Conservation (phyloP, 2,888 invertebrate genomes). For the Mactromeris polynyma region DNA sequence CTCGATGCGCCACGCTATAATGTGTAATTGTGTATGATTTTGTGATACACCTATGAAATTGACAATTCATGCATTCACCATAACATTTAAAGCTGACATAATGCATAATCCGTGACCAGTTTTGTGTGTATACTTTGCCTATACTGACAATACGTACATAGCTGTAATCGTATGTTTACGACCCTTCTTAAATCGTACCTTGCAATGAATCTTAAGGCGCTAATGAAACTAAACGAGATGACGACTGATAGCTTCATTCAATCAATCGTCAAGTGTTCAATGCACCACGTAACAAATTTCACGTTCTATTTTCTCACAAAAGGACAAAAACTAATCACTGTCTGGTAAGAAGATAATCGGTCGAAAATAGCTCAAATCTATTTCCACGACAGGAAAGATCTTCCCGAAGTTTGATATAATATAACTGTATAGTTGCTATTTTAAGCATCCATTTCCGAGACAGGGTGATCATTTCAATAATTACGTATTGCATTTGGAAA, state of each 20-base stretch:
- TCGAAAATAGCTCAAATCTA: conserved; percentile 8
- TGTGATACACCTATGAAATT: no score
- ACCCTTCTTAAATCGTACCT: neutral
- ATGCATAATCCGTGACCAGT: no score
- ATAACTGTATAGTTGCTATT: conserved; percentile 4
- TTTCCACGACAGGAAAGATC: conserved; percentile 21
- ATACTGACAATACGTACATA: neutral
- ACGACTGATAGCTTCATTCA: neutral
- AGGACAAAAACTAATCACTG: neutral
- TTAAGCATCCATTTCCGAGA: conserved; percentile 17
- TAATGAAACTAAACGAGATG: neutral
- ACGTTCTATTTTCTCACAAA: neutral
- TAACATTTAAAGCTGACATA: no score
- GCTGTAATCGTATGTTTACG: neutral
- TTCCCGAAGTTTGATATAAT: neutral
- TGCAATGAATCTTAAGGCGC: neutral
- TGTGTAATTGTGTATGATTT: no score
- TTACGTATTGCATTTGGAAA: conserved; percentile 6
- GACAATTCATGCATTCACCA: no score
- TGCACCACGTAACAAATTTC: neutral
- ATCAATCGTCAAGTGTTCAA: neutral
- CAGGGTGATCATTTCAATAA: neutral
- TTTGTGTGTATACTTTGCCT: no score
- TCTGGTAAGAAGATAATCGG: neutral
- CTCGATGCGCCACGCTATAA: no score